Base-by-base conservation (phyloP, 2,113 vertebrate genomes). In the Nothobranchius kuhntae region DNA sequence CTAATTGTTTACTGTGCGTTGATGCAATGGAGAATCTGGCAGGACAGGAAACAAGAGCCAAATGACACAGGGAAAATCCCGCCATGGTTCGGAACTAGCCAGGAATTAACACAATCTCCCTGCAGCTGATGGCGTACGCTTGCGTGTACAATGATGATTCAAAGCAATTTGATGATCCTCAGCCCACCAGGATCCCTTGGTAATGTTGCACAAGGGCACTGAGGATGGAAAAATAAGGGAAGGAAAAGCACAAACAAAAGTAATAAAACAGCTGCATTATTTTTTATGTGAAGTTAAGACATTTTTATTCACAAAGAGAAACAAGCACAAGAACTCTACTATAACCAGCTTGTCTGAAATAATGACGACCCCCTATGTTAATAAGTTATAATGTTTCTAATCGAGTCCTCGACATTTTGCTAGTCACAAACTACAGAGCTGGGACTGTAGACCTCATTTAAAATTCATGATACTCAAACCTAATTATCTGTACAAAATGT, bases 1-100 rank as follows among this genome's bases (percentile, higher is more conserved):
- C 87, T 91, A 89, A 91, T 93, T 92, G 92, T 92, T 93, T 91
- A 91, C 86, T 45, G 68, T 81, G 80, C 14, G 45, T 35, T 77
- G 66, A 86, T 86, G 82, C 63, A 82, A 84, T 81, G 69, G 24
- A 75, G 86, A 87, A 88, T 90, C 90, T 83, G 87, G 82, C 59
- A 57, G 59, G 68, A 81, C 86, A 87, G 82, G 81, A 90, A 90
- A 78, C 72, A 7, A 73, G 65, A 80, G 80, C 71, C 73, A 84
- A 77, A 82, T 82, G 85, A 84, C 77, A 77, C 57, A 51, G 62
- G 76, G 76, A 80, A 78, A 82, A 81, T 81, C 75, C 72, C 71
- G 79, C 80, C 71, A 55, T 59, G 26, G 65, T 64, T 30, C 61
- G 51, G 75, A 81, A 78, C 65, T 54, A 66, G 69, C 62, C 68